Evolutionary conservation across 1,140 invertebrate genomes (phyloP), one percentile per base, ranked within the genome.

Genomic region (Macrosteles quadrilineatus): DNA sequence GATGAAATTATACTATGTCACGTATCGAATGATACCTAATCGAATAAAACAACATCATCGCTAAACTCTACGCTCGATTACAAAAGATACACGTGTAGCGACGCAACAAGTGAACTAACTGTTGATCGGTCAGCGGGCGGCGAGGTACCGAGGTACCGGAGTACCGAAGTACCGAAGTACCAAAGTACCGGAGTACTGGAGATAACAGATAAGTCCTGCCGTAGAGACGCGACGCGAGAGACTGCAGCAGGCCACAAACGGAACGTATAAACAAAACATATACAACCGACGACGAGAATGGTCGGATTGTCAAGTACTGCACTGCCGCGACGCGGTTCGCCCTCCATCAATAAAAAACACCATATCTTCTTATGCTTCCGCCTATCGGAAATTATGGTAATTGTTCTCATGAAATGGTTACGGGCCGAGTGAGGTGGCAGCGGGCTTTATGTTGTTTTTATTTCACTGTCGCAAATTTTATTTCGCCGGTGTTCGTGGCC

Each of bases 381-480:
- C 36, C 59, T 66, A 66, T 66, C 40, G 63, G 40, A 66, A 66
- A 66, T 66, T 66, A 66, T 66, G 63, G 63, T 66, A 66, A 66
- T 66, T 66, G 40, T 66, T 45, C 40, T 27, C 63, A 21, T 66
- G 63, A 27, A 66, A 57, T 31, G 32, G 29, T 32, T 32, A 45
- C 63, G 25, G n/a, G 63, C 29, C 36, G 17, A 12, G 55, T 3
- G 25, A 12, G 23, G 14, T 59, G 47, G 32, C 32, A 14, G 14
- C 32, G 47, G 23, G 47, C 21, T 64, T 64, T 64, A 43, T 64
- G 30, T 25, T n/a, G 29, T 36, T 64, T 64, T 59, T 59, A 59
- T 59, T 27, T 29, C 55, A 23, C 11, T 50, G 47, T 14, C 55
- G 21, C 55, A 59, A 36, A 27, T 59, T 59, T 59, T 59, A 59